These are phyloP conservation scores for Cantharis rustica DNA, from an alignment of 2,888 invertebrate genomes.

Conservation along the genomic window DNA sequence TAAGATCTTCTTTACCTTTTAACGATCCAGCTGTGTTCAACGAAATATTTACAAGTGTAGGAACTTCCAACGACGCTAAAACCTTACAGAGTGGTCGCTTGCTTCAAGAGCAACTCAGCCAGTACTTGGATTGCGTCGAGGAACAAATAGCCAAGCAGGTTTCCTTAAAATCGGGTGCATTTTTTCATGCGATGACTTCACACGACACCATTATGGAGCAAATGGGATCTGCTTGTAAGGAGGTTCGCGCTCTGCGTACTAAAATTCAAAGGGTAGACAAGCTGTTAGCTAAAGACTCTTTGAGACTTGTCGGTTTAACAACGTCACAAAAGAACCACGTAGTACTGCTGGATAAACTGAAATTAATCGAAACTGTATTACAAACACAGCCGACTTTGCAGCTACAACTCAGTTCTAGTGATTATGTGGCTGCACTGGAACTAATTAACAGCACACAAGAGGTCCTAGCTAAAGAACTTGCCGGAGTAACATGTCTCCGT, in stretches of 20 bases:
- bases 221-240: constrained; percentile 80
- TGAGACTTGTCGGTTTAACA: constrained; percentile 75
- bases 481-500: constrained; percentile 92
- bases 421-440: constrained; percentile 97
- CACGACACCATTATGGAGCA: constrained; percentile 97
- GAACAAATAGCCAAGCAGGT: constrained; percentile 92
- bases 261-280: constrained; percentile 80
- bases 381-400: constrained; percentile 99
- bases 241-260: constrained; percentile 73
- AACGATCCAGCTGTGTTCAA: constrained; percentile 81
- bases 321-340: constrained; percentile 69
- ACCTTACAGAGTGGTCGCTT: constrained; percentile 62
- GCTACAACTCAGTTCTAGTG: constrained; percentile 88
- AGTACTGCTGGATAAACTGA: constrained; percentile 74
- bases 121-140: constrained; percentile 94
- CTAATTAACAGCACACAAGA: constrained; percentile 96
- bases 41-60: constrained; percentile 77
- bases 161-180: constrained; percentile 93
- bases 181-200: constrained; percentile 98
- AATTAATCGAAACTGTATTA: constrained; percentile 92
- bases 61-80: constrained; percentile 49
- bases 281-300: constrained; percentile 77
- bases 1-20: constrained; percentile 77
- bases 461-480: constrained; percentile 85
- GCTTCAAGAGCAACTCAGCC: constrained; percentile 88